Conservation (phyloP, 2,113 vertebrate species). For the Etheostoma spectabile region DNA sequence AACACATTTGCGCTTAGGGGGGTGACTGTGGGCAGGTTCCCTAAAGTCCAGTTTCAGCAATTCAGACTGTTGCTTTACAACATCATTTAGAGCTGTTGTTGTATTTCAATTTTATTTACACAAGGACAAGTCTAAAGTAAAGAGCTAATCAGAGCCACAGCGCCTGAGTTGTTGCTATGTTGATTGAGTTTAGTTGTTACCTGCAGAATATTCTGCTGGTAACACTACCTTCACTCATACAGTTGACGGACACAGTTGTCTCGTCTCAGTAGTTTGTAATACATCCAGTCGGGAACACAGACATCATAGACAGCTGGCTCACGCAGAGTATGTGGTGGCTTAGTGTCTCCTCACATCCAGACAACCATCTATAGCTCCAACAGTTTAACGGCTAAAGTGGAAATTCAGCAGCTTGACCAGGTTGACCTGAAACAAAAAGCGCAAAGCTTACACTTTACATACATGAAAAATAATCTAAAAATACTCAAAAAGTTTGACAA, state of each 20-base stretch:
- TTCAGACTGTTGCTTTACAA: too few species aligned
- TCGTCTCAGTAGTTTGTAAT: not conserved
- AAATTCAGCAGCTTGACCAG: conserved; percentile 34
- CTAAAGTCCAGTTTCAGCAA: too few species aligned
- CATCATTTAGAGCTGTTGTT: conserved; percentile 25
- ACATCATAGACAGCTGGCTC: not conserved
- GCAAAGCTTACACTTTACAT: not conserved
- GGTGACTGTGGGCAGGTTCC: too few species aligned
- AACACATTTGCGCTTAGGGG: too few species aligned
- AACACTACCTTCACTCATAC: not conserved
- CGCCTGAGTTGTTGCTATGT: not conserved
- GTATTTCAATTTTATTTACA: conserved; percentile 13
- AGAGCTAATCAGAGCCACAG: conserved; percentile 10
- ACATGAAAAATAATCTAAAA: too few species aligned
- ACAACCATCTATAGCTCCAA: conserved; percentile 53
- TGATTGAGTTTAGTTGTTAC: not conserved
- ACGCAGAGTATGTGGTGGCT: conserved; percentile 20
- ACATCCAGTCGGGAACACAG: not conserved
- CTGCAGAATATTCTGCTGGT: not conserved
- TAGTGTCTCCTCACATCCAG: conserved; percentile 44
- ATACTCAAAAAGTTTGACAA: too few species aligned
- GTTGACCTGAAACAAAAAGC: conserved; percentile 26
- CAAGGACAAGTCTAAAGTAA: conserved; percentile 44
- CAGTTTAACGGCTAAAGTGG: conserved; percentile 9
- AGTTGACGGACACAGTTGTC: not conserved